Evolutionary conservation across 2,888 invertebrate species (phyloP), one percentile per base, ranked within the genome.

Genomic region (Pelosia muscerda): DNA sequence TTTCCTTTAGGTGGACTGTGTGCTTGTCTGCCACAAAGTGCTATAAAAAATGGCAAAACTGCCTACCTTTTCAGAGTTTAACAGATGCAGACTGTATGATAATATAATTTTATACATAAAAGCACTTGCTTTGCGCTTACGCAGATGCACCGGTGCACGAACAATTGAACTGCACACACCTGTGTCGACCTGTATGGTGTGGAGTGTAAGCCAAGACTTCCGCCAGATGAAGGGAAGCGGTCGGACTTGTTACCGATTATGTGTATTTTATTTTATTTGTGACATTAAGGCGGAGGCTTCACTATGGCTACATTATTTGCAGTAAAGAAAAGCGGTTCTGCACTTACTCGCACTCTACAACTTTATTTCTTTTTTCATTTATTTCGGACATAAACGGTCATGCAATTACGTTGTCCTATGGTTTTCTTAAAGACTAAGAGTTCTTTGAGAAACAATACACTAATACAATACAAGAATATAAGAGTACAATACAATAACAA

Each of bases 191-290:
- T 65, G 60, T 55, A 26, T 13, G 42, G 56, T 57, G 8, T 28
- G 13, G 3, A 0, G n/a, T 74, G 73, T 58, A 64, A 77, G 69
- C 72, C 67, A 72, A 75, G 74, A 60, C 86, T 82, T 87, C 88
- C 87, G 87, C 81, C 85, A 86, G 84, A 84, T 86, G 87, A 66
- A 74, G 77, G 86, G 87, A 87, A 81, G 75, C 72, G 74, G 71
- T 62, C 65, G 65, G 66, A 75, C 71, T 72, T 72, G 71, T 61
- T 64, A 72, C 69, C 59, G 22, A 60, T 34, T 13, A 11, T 26
- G n/a, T 54, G 34, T 31, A n/a, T 23, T 62, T 62, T 26, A 55
- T 28, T 15, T 15, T 42, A 57, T 55, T 66, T 56, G 38, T 34
- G 59, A 1, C 3, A 59, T 59, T n/a, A 15, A 49, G n/a, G 49